These are phyloP conservation scores for Oxytorus armatus DNA, from an alignment of 2,888 invertebrate species.

Conservation along the genomic window DNA sequence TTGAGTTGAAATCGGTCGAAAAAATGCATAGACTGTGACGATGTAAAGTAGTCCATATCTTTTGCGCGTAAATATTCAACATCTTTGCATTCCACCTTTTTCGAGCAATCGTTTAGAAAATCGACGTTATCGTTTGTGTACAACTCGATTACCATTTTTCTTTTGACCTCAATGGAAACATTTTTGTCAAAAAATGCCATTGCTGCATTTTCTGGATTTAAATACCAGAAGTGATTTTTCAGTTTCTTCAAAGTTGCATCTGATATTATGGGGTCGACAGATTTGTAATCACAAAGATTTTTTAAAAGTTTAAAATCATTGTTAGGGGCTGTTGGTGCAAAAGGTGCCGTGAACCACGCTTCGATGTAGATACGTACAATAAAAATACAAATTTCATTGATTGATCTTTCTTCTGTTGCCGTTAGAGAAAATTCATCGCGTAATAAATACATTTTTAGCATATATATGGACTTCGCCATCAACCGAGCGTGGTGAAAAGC, in stretches of 20 bases:
- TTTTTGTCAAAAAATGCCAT: conserved; percentile 58
- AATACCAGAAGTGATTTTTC: conserved; percentile 52
- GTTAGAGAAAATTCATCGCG: conserved; percentile 67
- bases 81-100: conserved; percentile 1
- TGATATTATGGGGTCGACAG: conserved; percentile 53
- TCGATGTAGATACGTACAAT: conserved; percentile 66
- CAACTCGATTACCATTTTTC: conserved; percentile 30
- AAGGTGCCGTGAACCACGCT: conserved; percentile 64
- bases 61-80: conserved; percentile 25
- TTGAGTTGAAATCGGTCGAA: conserved; percentile 47
- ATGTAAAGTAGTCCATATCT: conserved; percentile 42
- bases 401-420: conserved; percentile 59
- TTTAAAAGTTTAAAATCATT: no score
- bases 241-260: conserved; percentile 43
- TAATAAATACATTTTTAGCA: conserved; percentile 73
- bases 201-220: conserved; percentile 34
- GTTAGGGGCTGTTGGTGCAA: conserved; percentile 64
- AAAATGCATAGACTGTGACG: conserved; percentile 25
- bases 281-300: conserved; percentile 56
- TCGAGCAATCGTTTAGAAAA: neutral
- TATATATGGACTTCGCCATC: conserved; percentile 74
- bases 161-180: conserved; percentile 33
- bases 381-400: conserved; percentile 70
- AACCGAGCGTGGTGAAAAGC: conserved; percentile 74
- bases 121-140: conserved; percentile 11